Percentiles rank a stretch among this genome's conserved stretches.
These are phyloP conservation scores for Argyresthia goedartella DNA, from an alignment of 2,888 invertebrate genomes.

Conservation along the genomic window DNA sequence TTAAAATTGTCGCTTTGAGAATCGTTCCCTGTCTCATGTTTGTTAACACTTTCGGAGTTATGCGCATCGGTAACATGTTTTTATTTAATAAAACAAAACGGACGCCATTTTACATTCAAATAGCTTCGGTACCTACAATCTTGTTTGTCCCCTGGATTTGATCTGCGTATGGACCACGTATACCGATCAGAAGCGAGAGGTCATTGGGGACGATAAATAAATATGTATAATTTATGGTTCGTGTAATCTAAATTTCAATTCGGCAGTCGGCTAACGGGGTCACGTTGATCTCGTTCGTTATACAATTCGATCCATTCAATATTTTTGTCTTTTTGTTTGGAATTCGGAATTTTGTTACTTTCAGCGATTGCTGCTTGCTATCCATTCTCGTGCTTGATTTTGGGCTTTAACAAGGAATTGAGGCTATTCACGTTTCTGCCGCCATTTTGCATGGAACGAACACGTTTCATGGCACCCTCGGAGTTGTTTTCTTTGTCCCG, in stretches of 20 bases:
- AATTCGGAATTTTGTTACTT: constrained; percentile 15
- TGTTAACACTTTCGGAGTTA: constrained; percentile 17
- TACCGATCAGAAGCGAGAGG: constrained; percentile 42
- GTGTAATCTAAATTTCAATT: constrained; percentile 59
- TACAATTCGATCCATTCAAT: constrained; percentile 13
- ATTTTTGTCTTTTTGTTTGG: constrained; percentile 17
- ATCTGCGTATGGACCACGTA: constrained; percentile 53
- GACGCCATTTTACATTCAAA: constrained; percentile 57
- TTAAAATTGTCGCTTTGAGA: too few relatives aligned
- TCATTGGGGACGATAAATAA: constrained; percentile 49
- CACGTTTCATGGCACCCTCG: constrained; percentile 29
- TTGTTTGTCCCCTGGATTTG: constrained; percentile 47
- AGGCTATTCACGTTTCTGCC: constrained; percentile 32
- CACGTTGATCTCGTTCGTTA: constrained; percentile 29
- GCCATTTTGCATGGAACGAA: constrained; percentile 23
- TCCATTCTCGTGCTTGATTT: too few relatives aligned
- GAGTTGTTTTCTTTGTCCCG: constrained; percentile 30
- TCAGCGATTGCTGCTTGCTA: constrained; percentile 24
- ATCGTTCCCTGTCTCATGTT: constrained; percentile 19
- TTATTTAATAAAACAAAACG: constrained; percentile 48
- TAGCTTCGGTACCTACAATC: constrained; percentile 25
- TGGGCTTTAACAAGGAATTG: constrained; percentile 17
- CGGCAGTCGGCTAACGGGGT: constrained; percentile 58
- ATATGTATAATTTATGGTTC: constrained; percentile 57
- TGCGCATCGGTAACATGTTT: constrained; percentile 24